These are phyloP conservation scores for Premnoplex brunnescens DNA, from an alignment of 2,797 vertebrate species.

Conservation along the genomic window DNA sequence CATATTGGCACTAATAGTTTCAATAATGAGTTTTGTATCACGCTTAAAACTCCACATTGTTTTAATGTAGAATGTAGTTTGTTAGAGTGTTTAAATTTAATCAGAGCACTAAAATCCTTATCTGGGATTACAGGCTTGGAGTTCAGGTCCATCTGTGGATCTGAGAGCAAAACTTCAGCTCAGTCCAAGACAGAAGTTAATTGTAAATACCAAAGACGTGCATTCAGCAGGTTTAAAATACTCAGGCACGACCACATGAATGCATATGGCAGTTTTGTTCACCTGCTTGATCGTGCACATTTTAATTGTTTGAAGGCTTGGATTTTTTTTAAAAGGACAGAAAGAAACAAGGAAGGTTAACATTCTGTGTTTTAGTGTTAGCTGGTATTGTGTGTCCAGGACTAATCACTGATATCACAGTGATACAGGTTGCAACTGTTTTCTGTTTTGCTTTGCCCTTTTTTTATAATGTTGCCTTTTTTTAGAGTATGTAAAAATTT, in stretches of 20 bases:
- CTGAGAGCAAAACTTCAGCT: background rate
- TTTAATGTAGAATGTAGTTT: background rate
- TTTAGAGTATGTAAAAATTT: no score
- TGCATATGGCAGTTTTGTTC: background rate
- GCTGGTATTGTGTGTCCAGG: background rate
- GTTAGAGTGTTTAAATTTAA: background rate
- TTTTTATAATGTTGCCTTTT: background rate
- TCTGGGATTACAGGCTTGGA: background rate
- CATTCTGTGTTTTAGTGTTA: background rate
- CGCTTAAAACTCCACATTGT: background rate
- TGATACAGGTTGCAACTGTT: background rate
- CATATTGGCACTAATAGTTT: background rate
- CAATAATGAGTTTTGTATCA: background rate
- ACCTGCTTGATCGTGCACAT: background rate
- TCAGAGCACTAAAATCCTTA: background rate
- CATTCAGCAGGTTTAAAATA: background rate
- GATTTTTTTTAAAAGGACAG: background rate
- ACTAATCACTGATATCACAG: background rate
- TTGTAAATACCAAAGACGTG: background rate
- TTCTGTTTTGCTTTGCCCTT: background rate
- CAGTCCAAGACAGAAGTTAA: background rate
- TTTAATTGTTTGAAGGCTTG: background rate
- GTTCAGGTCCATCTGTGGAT: background rate
- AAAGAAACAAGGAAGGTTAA: background rate
- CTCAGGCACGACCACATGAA: rapidly evolving